Conservation (phyloP, 2,113 vertebrate species). For the Xiphorhynchus elegans region DNA sequence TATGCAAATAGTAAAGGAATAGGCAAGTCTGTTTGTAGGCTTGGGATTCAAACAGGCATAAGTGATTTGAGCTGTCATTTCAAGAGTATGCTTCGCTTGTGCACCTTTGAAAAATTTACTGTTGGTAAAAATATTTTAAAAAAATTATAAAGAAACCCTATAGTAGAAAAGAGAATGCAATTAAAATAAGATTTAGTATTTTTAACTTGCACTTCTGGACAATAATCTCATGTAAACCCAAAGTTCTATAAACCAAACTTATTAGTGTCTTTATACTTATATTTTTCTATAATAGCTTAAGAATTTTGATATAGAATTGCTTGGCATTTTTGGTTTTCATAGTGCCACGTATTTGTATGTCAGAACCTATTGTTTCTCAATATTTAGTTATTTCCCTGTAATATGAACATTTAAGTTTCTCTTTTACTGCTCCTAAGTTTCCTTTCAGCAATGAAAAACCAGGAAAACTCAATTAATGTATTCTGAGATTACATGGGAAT, state of each 20-base stretch:
- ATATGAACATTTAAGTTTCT: neutral
- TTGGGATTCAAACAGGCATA: neutral
- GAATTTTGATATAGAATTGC: neutral
- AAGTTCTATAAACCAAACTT: neutral
- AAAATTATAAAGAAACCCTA: neutral
- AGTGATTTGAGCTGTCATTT: neutral
- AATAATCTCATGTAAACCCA: neutral
- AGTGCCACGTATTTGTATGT: neutral
- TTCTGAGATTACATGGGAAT: neutral
- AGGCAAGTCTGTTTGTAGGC: neutral
- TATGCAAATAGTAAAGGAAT: neutral
- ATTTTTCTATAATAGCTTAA: neutral
- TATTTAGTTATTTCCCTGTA: neutral
- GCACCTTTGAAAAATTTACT: neutral
- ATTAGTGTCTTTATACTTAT: neutral
- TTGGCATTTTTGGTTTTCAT: neutral
- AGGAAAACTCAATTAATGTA: neutral
- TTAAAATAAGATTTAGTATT: neutral
- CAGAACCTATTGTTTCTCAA: neutral
- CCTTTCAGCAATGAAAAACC: neutral
- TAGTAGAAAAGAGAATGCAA: neutral
- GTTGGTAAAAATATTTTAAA: neutral
- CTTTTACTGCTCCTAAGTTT: neutral
- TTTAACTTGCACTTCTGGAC: neutral
- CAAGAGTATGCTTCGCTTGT: neutral